Conservation (phyloP, 2,113 vertebrate genomes). For the Lasiurus borealis region DNA sequence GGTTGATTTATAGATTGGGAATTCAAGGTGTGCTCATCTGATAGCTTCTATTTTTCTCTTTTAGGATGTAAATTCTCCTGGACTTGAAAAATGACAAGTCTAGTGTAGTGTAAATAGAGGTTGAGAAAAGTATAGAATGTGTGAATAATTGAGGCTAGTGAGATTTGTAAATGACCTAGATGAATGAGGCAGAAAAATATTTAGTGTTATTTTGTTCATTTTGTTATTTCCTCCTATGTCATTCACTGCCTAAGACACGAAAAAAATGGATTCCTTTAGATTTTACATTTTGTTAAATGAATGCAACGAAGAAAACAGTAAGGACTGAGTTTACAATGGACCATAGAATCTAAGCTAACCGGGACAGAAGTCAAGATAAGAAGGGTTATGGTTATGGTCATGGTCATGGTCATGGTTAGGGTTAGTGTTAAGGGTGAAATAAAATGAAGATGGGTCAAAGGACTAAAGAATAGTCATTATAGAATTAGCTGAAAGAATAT, state of each 20-base stretch:
- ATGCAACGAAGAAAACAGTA: neutral
- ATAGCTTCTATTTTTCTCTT: neutral
- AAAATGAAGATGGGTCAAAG: neutral
- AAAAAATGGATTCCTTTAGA: neutral
- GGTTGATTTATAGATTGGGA: neutral
- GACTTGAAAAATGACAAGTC: neutral
- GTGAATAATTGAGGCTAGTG: neutral
- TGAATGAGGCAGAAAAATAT: neutral
- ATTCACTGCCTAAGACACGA: neutral
- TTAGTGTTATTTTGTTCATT: neutral
- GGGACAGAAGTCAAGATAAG: neutral
- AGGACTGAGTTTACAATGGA: neutral
- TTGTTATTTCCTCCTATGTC: neutral
- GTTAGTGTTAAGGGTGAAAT: neutral
- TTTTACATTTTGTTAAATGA: constrained; percentile 42
- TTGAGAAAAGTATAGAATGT: neutral
- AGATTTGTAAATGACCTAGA: neutral
- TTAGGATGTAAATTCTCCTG: constrained; percentile 13
- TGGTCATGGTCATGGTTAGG: neutral
- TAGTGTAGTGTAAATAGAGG: neutral
- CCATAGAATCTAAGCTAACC: neutral
- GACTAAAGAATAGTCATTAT: neutral
- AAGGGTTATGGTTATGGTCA: neutral
- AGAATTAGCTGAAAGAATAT: constrained; percentile 10
- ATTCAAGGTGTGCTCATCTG: neutral